Percentiles rank a stretch among this genome's conserved stretches.
Conservation (phyloP, 2,888 invertebrate genomes). For the Gibbula magus region DNA sequence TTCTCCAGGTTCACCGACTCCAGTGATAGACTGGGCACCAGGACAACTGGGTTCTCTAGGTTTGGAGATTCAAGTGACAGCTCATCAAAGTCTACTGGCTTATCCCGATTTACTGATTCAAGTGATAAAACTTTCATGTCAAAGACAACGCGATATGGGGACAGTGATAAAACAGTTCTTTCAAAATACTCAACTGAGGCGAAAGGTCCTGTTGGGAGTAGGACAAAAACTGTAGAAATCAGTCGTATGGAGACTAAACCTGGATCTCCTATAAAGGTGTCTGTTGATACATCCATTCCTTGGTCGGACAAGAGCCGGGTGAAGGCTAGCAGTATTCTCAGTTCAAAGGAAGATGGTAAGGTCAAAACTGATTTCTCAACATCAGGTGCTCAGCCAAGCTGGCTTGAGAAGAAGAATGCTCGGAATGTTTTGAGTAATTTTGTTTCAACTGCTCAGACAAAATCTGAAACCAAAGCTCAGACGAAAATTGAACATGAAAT, state of each 20-base stretch:
- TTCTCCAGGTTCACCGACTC: not conserved
- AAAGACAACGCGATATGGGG: not conserved
- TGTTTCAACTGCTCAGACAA: not conserved
- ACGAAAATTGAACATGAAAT: slow-evolving; percentile 1
- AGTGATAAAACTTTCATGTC: not conserved
- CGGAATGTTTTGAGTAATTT: slow-evolving; percentile 19
- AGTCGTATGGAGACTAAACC: not conserved
- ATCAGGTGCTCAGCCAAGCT: not conserved
- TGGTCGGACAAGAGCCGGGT: slow-evolving; percentile 9
- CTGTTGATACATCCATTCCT: slow-evolving; percentile 1
- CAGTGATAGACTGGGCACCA: not conserved
- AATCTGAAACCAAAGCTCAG: slow-evolving; percentile 2
- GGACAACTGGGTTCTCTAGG: not conserved
- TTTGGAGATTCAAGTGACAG: not conserved
- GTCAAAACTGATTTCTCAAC: not conserved
- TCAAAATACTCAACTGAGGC: not conserved
- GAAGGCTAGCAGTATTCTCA: not conserved
- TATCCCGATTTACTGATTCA: not conserved
- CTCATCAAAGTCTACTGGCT: not conserved
- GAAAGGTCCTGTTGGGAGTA: not conserved
- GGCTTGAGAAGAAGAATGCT: slow-evolving; percentile 26
- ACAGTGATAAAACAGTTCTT: slow-evolving; percentile 5
- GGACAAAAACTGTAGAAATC: not conserved
- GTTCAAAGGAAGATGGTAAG: not conserved
- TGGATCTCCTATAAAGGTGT: not conserved